Percentiles rank a stretch among this genome's conserved stretches.
Conservation (phyloP, 2,888 invertebrate species). For the Pheosia tremula region DNA sequence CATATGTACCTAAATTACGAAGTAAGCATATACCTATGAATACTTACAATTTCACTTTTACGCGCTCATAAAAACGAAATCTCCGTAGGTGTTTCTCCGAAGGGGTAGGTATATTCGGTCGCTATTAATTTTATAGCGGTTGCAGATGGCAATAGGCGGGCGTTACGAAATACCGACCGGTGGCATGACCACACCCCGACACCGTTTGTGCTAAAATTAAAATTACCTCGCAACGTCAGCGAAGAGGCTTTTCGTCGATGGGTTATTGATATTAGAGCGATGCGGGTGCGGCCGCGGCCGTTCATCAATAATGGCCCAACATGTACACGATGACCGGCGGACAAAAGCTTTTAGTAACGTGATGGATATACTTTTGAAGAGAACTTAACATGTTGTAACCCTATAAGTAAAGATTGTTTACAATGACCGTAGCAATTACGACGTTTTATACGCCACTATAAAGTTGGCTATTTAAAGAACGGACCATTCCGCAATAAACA, state of each 20-base stretch:
- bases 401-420: not conserved
- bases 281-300: constrained; percentile 66
- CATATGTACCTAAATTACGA: not conserved
- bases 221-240: constrained; percentile 65
- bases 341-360: constrained; percentile 59
- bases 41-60: not conserved
- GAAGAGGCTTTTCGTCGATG: constrained; percentile 74
- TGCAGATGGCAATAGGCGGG: constrained; percentile 28
- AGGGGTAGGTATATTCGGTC: constrained; percentile 1
- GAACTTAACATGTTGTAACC: constrained; percentile 27
- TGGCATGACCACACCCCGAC: constrained; percentile 66
- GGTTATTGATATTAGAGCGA: constrained; percentile 79
- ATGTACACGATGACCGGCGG: constrained; percentile 47
- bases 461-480: not conserved
- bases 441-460: not conserved
- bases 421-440: not conserved
- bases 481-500: constrained; percentile 2
- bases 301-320: constrained; percentile 67
- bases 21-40: not conserved
- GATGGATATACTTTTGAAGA: constrained; percentile 44
- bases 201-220: constrained; percentile 76
- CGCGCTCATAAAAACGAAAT: constrained; percentile 6
- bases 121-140: constrained; percentile 7
- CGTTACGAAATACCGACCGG: constrained; percentile 41
- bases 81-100: constrained; percentile 4